Evolutionary conservation across 2,113 vertebrate genomes (phyloP).

Genomic region (Hippocampus barbouri): DNA sequence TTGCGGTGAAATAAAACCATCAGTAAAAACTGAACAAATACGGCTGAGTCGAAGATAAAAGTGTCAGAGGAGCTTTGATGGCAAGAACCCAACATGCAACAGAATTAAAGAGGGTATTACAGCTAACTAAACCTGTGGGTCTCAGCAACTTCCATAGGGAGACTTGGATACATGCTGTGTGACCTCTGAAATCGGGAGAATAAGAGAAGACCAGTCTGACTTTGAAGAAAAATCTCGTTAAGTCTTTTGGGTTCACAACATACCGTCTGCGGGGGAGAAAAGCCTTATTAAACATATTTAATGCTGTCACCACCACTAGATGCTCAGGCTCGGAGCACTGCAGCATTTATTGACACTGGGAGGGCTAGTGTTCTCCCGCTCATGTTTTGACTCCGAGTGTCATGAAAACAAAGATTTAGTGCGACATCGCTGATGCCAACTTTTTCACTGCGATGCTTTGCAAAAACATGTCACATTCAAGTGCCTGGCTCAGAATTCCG

Average conservation of each 20-base stretch:
- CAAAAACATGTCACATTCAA: slow-evolving; percentile 53
- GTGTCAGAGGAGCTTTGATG: slow-evolving; percentile 46
- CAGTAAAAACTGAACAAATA: slow-evolving; percentile 41
- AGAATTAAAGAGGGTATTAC: slow-evolving; percentile 59
- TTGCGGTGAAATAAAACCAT: slow-evolving; percentile 41
- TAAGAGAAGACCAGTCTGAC: slow-evolving; percentile 7
- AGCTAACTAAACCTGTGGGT: slow-evolving; percentile 52
- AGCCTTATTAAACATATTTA: slow-evolving; percentile 1
- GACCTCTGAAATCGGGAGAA: slow-evolving; percentile 26
- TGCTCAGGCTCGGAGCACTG: slow-evolving; percentile 3
- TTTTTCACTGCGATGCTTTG: slow-evolving; percentile 45
- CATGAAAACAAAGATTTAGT: slow-evolving; percentile 59
- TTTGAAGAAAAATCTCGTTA: slow-evolving; percentile 9
- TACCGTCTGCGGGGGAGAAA: background rate
- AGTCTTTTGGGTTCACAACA: slow-evolving; percentile 6
- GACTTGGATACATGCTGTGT: slow-evolving; percentile 31
- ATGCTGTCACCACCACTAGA: slow-evolving; percentile 23
- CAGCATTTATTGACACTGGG: slow-evolving; percentile 27
- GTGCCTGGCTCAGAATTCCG: slow-evolving; percentile 22
- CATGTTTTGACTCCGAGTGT: slow-evolving; percentile 61
- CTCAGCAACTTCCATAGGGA: slow-evolving; percentile 27
- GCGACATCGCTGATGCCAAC: slow-evolving; percentile 61
- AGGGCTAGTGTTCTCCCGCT: slow-evolving; percentile 41
- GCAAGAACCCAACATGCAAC: slow-evolving; percentile 57
- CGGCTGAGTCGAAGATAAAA: slow-evolving; percentile 35